A percentile compares a stretch with the other conserved stretches of the same genome.
Conservation (phyloP, 2,113 vertebrate species). For the Dicentrarchus labrax region DNA sequence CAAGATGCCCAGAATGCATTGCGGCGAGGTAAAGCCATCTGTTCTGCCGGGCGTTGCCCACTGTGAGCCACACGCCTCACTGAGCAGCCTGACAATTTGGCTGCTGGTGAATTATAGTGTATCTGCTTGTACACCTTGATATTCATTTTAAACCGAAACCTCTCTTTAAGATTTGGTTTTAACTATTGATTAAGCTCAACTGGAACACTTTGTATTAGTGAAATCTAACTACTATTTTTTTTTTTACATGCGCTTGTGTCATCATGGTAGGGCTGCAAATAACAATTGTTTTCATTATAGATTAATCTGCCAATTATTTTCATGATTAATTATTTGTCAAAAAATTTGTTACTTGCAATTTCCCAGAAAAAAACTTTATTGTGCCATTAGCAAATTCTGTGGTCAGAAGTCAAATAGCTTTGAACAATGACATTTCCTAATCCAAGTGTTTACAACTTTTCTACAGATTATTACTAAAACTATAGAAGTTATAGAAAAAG, state of each 20-base stretch:
- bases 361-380: too few relatives aligned
- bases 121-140: constrained; percentile 17
- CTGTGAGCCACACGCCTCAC: constrained; percentile 75
- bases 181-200: background rate
- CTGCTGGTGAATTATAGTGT: constrained; percentile 40
- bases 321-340: too few relatives aligned
- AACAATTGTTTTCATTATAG: too few relatives aligned
- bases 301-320: too few relatives aligned
- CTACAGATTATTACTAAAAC: background rate
- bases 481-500: too few relatives aligned
- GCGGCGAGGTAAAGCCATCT: constrained; percentile 92
- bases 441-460: background rate
- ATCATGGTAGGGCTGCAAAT: too few relatives aligned
- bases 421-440: background rate
- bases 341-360: too few relatives aligned
- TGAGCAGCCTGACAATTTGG: constrained; percentile 66
- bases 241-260: too few relatives aligned
- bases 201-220: too few relatives aligned
- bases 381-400: too few relatives aligned
- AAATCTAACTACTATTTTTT: too few relatives aligned
- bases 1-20: constrained; percentile 98
- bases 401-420: too few relatives aligned
- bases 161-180: background rate
- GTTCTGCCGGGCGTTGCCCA: constrained; percentile 68
- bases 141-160: background rate